Base-by-base conservation (phyloP, 2,888 invertebrate species). In the Luffia ferchaultella region DNA sequence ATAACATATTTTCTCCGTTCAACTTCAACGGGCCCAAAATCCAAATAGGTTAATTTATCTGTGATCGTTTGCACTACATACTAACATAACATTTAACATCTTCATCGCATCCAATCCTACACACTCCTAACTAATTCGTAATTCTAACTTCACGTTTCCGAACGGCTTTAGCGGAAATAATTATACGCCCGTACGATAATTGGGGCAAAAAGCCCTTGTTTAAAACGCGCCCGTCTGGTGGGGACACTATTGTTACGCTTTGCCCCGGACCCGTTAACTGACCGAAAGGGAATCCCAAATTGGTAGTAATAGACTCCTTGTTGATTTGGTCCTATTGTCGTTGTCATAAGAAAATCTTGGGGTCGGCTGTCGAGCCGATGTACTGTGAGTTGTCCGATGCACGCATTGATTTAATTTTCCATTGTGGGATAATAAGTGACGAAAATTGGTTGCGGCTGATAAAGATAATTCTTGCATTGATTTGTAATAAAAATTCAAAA, bases 191-290 rank as follows among this genome's bases (percentile, higher is more conserved):
- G 53, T 62, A 59, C 63, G 60, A 65, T 77, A 79, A 78, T 80
- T 76, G 75, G 70, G 68, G 67, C 65, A 50, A 73, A 76, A 77
- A 75, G 69, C 75, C 77, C 78, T 76, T 76, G 76, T 76, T 82
- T 76, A 74, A 74, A 70, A 64, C 64, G 63, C 56, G 49, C 63
- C 68, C 63, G 16, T 71, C 80, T 82, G 82, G 64, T 56, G 63
- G 73, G 76, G 82, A 80, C 80, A 76, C 67, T 61, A 74, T 78
- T 78, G 76, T 76, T 60, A 20, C 41, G 18, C 42, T 49, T 42
- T 20, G 49, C 43, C 49, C 42, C 43, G 58, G 55, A 52, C 55
- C 60, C 49, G 55, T 60, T 63, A 70, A 70, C 73, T 80, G 82
- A 78, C 82, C 82, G 76, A 63, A 50, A 52, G 65, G 63, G 67